These are phyloP conservation scores for Candidula unifasciata DNA, from an alignment of 2,888 invertebrate species.

Conservation along the genomic window DNA sequence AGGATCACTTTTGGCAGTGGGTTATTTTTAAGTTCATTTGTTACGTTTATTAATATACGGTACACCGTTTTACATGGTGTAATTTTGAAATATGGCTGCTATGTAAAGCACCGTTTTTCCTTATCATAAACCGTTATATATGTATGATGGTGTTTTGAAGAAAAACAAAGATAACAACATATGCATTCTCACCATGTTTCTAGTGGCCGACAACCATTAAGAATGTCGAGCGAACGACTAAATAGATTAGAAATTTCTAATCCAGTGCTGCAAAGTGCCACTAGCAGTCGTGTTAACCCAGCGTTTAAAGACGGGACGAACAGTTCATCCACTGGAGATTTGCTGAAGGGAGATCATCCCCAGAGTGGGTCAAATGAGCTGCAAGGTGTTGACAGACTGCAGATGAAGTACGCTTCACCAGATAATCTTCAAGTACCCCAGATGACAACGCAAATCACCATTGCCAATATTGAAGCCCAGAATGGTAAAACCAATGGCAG, in stretches of 20 bases:
- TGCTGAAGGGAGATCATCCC: background rate
- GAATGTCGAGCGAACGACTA: constrained; percentile 14
- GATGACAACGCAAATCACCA: background rate
- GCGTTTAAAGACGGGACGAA: background rate
- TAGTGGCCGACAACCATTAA: background rate
- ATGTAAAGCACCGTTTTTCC: no score
- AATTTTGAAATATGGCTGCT: background rate
- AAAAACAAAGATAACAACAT: background rate
- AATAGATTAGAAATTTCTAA: constrained; percentile 22
- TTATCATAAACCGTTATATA: no score
- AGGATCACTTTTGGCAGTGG: background rate
- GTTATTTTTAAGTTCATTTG: no score
- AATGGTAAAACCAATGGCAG: constrained; percentile 5
- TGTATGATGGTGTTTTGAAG: no score
- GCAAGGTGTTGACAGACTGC: constrained; percentile 67
- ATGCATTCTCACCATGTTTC: background rate
- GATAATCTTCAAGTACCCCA: constrained; percentile 57
- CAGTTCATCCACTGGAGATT: constrained; percentile 8
- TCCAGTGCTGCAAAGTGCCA: constrained; percentile 43
- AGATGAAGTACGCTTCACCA: constrained; percentile 74
- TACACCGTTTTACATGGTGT: background rate
- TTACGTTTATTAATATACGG: background rate
- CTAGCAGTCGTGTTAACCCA: constrained; percentile 37
- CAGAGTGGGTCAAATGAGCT: constrained; percentile 35
- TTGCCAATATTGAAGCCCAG: constrained; percentile 19